A percentile compares a stretch with the other conserved stretches of the same genome.
These are phyloP conservation scores for Helleia helle DNA, from an alignment of 2,888 invertebrate genomes.

Conservation along the genomic window DNA sequence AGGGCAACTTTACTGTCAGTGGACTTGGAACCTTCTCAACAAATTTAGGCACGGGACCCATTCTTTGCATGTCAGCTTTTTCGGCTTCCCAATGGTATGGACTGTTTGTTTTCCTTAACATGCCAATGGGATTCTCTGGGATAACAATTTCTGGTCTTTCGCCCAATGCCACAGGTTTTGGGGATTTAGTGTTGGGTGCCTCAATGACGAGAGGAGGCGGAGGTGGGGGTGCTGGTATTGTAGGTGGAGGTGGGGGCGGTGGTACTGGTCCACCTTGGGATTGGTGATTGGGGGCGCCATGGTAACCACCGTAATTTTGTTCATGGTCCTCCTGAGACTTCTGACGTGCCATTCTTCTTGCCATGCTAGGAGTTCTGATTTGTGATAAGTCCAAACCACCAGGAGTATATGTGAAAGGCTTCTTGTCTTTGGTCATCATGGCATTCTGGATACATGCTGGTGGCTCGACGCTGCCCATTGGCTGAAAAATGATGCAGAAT, in stretches of 20 bases:
- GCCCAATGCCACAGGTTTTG: slow-evolving; percentile 70
- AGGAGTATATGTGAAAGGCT: slow-evolving; percentile 97
- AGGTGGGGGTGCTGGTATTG: slow-evolving; percentile 68
- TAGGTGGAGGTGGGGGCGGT: slow-evolving; percentile 61
- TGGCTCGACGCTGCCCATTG: slow-evolving; percentile 76
- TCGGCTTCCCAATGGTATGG: slow-evolving; percentile 78
- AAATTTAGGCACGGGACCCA: slow-evolving; percentile 63
- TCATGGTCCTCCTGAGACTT: slow-evolving; percentile 75
- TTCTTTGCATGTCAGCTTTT: slow-evolving; percentile 68
- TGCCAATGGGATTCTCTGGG: slow-evolving; percentile 81
- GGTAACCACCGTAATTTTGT: slow-evolving; percentile 46
- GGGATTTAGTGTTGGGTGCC: slow-evolving; percentile 58
- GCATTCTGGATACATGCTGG: slow-evolving; percentile 94
- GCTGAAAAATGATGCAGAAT: slow-evolving; percentile 59
- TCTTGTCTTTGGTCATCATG: slow-evolving; percentile 96
- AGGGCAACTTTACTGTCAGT: slow-evolving; percentile 60
- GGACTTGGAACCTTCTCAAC: slow-evolving; percentile 63
- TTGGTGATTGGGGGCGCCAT: slow-evolving; percentile 36
- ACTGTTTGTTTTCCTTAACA: slow-evolving; percentile 79
- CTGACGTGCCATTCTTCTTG: slow-evolving; percentile 80
- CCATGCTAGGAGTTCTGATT: slow-evolving; percentile 92
- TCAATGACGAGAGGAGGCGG: slow-evolving; percentile 76
- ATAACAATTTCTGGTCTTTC: slow-evolving; percentile 84
- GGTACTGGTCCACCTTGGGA: slow-evolving; percentile 46
- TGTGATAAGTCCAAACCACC: slow-evolving; percentile 93